Evolutionary conservation across 2,797 vertebrate genomes (phyloP), one percentile per base, ranked within the genome.

Genomic region (Podarcis lilfordi): DNA sequence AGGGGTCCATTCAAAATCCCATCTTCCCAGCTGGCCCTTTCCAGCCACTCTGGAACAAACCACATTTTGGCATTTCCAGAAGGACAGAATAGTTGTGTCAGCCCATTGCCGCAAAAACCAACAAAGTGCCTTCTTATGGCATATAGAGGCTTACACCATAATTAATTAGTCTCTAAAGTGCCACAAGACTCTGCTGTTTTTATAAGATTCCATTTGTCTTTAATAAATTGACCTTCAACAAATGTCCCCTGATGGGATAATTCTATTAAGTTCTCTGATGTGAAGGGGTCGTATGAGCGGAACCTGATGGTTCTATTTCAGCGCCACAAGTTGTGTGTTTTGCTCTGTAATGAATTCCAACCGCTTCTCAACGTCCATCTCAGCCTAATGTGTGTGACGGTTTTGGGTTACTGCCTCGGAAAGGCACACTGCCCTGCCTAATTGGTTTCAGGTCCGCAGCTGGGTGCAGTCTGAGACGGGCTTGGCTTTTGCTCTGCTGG

Each of bases 131-230:
- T 55, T 64, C 61, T 64, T 64, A 10, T 2, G 5, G 21, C 61
- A 23, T 23, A 64, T 64, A 19, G 21, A 19, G 7, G 61, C 21
- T 19, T 64, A 64, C 21, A 23, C 61, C 61, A 64, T 64, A 64
- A 64, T 64, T 64, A 64, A 64, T 64, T 64, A 19, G 19, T 19
- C 21, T 64, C 21, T 64, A 64, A 64, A 21, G 61, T 64, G 21
- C 61, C 61, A 64, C 61, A 64, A 64, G 61, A 64, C 61, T 64
- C 61, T 64, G 61, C 23, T 64, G 61, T 23, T 86, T 92, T 86
- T 66, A 32, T 88, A 50, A 88, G 89, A 94, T 89, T 91, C 84
- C 94, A 93, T 91, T 95, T 93, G 94, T 93, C 94, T 95, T 94
- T 90, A 93, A 94, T 95, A 95, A 95, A 91, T 91, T 87, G 91